Base-by-base conservation (phyloP, 2,888 invertebrate species). In the Endotricha flammealis region DNA sequence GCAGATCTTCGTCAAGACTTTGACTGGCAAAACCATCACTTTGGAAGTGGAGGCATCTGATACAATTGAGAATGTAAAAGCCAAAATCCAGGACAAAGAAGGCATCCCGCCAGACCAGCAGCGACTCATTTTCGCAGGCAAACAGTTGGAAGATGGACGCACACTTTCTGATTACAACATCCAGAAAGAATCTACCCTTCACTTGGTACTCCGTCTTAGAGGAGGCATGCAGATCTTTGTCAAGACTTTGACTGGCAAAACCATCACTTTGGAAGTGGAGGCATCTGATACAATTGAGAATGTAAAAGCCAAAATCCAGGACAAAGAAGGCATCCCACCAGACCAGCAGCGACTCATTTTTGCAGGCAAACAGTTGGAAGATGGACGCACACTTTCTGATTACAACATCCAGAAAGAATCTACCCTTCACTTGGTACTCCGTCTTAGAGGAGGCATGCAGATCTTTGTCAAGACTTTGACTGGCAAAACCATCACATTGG, bases 171-270 rank as follows among this genome's bases (percentile, higher is more conserved):
- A 58, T 20, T 58, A 58, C 28, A 58, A 57, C 11, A 58, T 58
- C 25, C 58, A 58, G 32, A 58, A 58, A 16, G 58, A 58, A 39
- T 58, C 58, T 1, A 58, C 58, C 11, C 50, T 59, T 8, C 58
- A 59, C 35, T 43, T 59, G 28, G 58, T 58, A 8, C 28, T 58
- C 28, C 57, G 58, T 44, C 53, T 58, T 5, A 50, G 58, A 6
- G 44, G 52, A 30, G 55, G 55, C 30, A 58, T 95, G 95, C 96
- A 96, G 90, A 96, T 97, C 69, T 96, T 95, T 72, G 95, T 95
- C 25, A 95, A 95, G 76, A 95, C 95, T 54, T 87, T 95, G 20
- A 38, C 38, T 11, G 38, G 38, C 4, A 38, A 38, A 16, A 38
- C 38, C 9, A 16, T 16, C 17, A 17, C 17, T 17, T 30, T 10